phyloP scores from a whole-genome alignment of 2,888 invertebrate genomes.

The Andrena praecox region DNA sequence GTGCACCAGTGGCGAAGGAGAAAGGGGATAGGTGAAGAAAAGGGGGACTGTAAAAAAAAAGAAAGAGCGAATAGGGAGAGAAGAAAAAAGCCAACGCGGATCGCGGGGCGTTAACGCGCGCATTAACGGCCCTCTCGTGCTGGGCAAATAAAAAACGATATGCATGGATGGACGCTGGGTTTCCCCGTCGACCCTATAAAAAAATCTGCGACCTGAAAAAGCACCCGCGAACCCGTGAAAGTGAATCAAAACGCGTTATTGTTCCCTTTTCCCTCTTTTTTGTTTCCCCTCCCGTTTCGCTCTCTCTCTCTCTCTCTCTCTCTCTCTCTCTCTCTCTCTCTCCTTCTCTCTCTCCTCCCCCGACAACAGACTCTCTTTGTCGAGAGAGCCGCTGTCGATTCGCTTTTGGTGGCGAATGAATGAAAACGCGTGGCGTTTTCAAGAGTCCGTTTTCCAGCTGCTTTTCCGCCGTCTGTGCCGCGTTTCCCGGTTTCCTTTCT shows the following conservation, averaged over 20 bases:
- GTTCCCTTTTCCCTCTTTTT: not conserved
- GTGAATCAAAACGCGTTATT: conserved; percentile 57
- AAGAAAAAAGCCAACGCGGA: conserved; percentile 23
- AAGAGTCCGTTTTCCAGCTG: conserved; percentile 19
- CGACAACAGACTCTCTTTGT: conserved; percentile 3
- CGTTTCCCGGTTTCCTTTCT: not conserved
- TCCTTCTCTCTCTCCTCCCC: not conserved
- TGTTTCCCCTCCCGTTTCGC: not conserved
- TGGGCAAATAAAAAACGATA: conserved; percentile 57
- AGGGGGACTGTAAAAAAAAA: conserved; percentile 44
- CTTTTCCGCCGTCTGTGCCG: not conserved
- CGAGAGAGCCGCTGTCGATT: conserved; percentile 38
- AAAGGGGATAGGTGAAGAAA: conserved; percentile 9
- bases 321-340: too few species aligned
- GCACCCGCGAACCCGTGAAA: conserved; percentile 36
- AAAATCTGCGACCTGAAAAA: conserved; percentile 42
- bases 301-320: too few species aligned
- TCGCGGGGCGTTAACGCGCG: conserved; percentile 65
- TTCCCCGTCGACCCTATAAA: conserved; percentile 39
- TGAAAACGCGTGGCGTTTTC: conserved; percentile 33
- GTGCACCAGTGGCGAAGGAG: not conserved
- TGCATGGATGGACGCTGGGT: conserved; percentile 57
- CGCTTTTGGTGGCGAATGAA: conserved; percentile 30
- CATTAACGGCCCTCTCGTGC: conserved; percentile 63
- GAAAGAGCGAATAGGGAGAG: not conserved